Conservation (phyloP, 2,113 vertebrate species). For the Trematocara variabile region DNA sequence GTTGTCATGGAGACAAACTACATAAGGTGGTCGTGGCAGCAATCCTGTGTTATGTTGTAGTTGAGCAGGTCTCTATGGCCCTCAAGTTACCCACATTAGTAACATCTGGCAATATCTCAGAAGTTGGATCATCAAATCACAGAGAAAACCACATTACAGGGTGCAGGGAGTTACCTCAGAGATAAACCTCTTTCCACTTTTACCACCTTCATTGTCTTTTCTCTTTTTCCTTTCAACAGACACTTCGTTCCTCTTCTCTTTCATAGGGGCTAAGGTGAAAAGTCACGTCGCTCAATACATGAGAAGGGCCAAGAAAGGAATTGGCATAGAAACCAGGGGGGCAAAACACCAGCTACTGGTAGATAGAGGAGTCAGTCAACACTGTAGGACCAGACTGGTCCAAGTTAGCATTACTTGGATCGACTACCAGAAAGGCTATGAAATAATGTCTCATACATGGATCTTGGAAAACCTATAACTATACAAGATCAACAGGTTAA, state of each 20-base stretch:
- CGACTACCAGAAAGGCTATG: neutral
- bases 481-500: neutral
- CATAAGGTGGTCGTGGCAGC: neutral
- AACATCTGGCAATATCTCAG: neutral
- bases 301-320: neutral
- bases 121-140: neutral
- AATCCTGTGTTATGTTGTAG: neutral
- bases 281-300: neutral
- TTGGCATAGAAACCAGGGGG: neutral
- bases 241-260: neutral
- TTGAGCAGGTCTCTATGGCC: neutral
- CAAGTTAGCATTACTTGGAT: neutral
- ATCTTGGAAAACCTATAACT: neutral
- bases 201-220: neutral
- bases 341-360: neutral
- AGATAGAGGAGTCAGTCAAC: neutral
- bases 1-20: conserved; percentile 20
- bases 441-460: neutral
- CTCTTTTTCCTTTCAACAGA: neutral
- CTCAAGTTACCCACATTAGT: neutral
- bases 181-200: neutral
- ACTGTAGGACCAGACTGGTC: neutral
- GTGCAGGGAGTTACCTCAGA: neutral
- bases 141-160: neutral
- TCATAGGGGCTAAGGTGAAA: neutral